phyloP scores from a whole-genome alignment of 1,140 invertebrate genomes.

The Diplogasteroides magnus region DNA sequence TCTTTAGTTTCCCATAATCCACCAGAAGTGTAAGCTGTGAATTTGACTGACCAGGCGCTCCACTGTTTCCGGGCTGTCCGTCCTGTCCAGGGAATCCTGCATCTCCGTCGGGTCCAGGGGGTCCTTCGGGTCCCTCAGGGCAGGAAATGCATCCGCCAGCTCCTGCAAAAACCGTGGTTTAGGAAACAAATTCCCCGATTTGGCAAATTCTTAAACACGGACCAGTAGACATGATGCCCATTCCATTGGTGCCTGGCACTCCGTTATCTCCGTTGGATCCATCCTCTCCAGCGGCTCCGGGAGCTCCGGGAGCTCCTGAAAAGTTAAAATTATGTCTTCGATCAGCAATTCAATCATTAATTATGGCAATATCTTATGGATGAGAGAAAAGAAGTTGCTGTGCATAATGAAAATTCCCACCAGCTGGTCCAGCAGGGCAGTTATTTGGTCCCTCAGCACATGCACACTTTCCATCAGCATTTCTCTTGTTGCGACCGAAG shows the following conservation, averaged over 20 bases:
- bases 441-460: slow-evolving; percentile 8
- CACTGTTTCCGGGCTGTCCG: too few relatives aligned
- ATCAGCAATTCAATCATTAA: too few relatives aligned
- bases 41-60: slow-evolving; percentile 1
- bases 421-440: slow-evolving; percentile 21
- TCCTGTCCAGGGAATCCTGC: slow-evolving; percentile 14
- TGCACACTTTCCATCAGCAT: slow-evolving; percentile 14
- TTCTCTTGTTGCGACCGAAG: slow-evolving; percentile 19
- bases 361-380: too few relatives aligned
- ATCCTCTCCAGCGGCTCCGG: slow-evolving; percentile 11
- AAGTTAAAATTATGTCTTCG: too few relatives aligned
- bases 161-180: too few relatives aligned
- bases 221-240: slow-evolving; percentile 2
- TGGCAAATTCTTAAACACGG: too few relatives aligned
- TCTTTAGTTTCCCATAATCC: too few relatives aligned
- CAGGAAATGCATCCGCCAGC: too few relatives aligned
- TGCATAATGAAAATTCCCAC: too few relatives aligned
- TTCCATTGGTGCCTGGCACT: slow-evolving; percentile 12
- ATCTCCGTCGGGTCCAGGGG: slow-evolving; percentile 3
- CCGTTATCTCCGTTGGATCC: slow-evolving; percentile 16
- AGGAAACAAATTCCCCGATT: too few relatives aligned
- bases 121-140: slow-evolving; percentile 16
- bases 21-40: too few relatives aligned
- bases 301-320: slow-evolving; percentile 25
- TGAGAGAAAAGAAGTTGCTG: too few relatives aligned